These are phyloP conservation scores for Sebastes paucispinis DNA, from an alignment of 2,797 vertebrate genomes.

Conservation along the genomic window DNA sequence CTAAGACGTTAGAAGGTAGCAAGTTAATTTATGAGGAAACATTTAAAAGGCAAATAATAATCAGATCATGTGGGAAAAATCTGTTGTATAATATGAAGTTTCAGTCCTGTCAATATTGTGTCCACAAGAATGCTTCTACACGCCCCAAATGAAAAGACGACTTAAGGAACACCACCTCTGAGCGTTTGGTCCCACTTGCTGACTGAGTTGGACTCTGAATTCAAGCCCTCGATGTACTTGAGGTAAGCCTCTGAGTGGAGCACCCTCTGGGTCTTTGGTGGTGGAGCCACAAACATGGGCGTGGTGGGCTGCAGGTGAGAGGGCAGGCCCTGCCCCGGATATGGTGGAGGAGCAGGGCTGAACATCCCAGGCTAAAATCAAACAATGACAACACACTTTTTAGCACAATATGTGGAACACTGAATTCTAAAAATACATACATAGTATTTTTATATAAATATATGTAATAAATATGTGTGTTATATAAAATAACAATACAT, in stretches of 20 bases:
- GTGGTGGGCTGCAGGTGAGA: slow-evolving; percentile 91
- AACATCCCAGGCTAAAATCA: slow-evolving; percentile 88
- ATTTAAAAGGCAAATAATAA: not conserved
- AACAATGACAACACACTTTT: slow-evolving; percentile 2
- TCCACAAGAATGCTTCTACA: not conserved
- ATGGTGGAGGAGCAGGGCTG: slow-evolving; percentile 94
- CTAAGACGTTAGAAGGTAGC: not conserved
- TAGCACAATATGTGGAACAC: not conserved
- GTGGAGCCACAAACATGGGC: slow-evolving; percentile 96
- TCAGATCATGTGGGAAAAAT: not conserved
- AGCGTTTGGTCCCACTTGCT: slow-evolving; percentile 99
- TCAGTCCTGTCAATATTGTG: not conserved
- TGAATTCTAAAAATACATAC: not conserved
- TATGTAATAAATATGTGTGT: too few species aligned
- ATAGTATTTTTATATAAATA: too few species aligned
- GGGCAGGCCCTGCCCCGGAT: slow-evolving; percentile 90
- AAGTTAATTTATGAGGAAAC: not conserved
- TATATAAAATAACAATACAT: not conserved
- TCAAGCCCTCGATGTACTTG: slow-evolving; percentile 97
- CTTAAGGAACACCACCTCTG: slow-evolving; percentile 81
- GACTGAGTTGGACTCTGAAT: slow-evolving; percentile 91
- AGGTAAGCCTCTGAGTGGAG: slow-evolving; percentile 98
- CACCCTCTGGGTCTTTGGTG: slow-evolving; percentile 95
- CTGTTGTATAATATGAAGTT: not conserved
- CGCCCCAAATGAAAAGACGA: not conserved